phyloP scores from a whole-genome alignment of 2,888 invertebrate species.

The Eretmocerus hayati region DNA sequence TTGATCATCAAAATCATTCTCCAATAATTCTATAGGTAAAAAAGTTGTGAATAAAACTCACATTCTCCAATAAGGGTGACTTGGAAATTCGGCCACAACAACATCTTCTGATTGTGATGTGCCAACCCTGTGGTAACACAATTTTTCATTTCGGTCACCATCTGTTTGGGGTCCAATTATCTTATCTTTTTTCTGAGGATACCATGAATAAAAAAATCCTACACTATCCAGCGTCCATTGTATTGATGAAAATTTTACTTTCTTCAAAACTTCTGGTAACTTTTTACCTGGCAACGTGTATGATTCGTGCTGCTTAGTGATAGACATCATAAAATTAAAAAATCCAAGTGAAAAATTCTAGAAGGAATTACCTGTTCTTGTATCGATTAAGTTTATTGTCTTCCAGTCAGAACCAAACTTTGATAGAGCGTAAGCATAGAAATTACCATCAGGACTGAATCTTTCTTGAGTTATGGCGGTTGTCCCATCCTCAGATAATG shows the following conservation, averaged over 20 bases:
- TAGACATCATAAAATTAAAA: background rate
- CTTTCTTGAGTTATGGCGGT: conserved; percentile 67
- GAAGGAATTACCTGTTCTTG: conserved; percentile 55
- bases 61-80: conserved; percentile 90
- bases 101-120: conserved; percentile 82
- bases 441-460: conserved; percentile 85
- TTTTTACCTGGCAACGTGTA: conserved; percentile 58
- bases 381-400: conserved; percentile 76
- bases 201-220: conserved; percentile 89
- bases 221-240: conserved; percentile 93
- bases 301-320: background rate
- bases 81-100: conserved; percentile 80
- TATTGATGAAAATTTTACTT: conserved; percentile 86
- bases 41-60: conserved; percentile 46
- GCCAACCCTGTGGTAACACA: conserved; percentile 86
- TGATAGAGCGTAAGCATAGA: conserved; percentile 87
- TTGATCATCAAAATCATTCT: background rate
- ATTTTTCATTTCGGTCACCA: conserved; percentile 81
- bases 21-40: background rate
- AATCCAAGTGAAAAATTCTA: background rate
- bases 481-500: conserved; percentile 84
- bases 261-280: conserved; percentile 80
- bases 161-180: conserved; percentile 76
- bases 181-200: conserved; percentile 67
- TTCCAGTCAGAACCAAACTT: conserved; percentile 95